Conservation (phyloP, 2,797 vertebrate genomes). For the Danio aesculapii region DNA sequence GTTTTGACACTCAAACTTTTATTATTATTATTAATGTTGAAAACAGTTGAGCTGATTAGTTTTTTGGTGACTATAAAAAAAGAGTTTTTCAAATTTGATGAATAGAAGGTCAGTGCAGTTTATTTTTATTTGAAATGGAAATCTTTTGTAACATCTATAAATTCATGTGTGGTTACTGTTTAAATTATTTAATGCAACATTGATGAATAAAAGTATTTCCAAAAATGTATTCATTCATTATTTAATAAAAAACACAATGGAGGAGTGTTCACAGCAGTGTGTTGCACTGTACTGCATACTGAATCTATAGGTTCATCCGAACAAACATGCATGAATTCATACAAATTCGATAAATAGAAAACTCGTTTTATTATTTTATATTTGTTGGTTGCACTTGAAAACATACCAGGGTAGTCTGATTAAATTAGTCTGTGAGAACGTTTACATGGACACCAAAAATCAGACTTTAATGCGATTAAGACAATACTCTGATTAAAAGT, state of each 20-base stretch:
- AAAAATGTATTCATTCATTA: too few relatives aligned
- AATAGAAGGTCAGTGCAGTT: not conserved
- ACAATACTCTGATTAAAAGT: too few relatives aligned
- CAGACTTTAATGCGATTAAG: too few relatives aligned
- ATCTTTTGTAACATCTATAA: not conserved
- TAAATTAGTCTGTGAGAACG: not conserved
- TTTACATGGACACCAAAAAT: too few relatives aligned
- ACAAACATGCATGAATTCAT: not conserved
- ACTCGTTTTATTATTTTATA: not conserved
- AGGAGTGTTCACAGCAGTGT: not conserved
- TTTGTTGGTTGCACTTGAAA: too few relatives aligned
- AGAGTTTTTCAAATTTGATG: not conserved
- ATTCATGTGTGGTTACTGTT: not conserved
- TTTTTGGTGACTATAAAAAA: not conserved
- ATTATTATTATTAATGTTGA: not conserved
- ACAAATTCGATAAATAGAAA: not conserved
- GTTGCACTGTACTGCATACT: not conserved
- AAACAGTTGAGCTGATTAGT: not conserved
- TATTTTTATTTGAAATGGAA: not conserved
- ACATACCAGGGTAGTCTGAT: not conserved
- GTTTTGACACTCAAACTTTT: not conserved
- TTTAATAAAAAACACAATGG: too few relatives aligned
- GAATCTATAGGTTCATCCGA: not conserved
- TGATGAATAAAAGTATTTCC: not conserved
- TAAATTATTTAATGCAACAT: not conserved